Base-by-base conservation (phyloP, 2,888 invertebrate species). In the Osmoderma eremita region DNA sequence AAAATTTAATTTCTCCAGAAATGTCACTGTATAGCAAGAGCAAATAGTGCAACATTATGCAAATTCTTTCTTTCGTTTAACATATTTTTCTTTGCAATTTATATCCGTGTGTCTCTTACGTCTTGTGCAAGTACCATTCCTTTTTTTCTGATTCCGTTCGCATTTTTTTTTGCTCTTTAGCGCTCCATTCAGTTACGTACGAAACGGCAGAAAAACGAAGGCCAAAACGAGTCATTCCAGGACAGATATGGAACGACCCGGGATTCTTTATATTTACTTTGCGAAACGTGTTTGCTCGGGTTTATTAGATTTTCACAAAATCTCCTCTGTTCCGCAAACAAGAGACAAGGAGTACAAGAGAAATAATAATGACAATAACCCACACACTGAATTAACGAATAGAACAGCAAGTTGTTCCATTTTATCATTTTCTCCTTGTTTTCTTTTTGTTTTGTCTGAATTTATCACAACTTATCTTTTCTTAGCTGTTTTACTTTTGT, bases 241-340 rank as follows among this genome's bases (percentile, higher is more conserved):
- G 30, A 53, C 18, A 63, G 63, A 51, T 53, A 53, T 53, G 63
- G 41, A 20, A 42, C 39, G 42, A 63, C 30, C 20, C 38, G 22
- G 24, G 63, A 63, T 50, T 24, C 41, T 39, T 63, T 41, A 41
- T 63, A 63, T 63, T 63, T 63, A 63, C 53, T 63, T 42, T 63
- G 63, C 51, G 63, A 39, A 45, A 65, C 65, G 50, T 65, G 65
- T 65, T 65, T 65, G 58, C 65, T 50, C 45, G 15, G 39, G 50
- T 50, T 65, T 65, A 65, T 65, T 65, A 65, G 65, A 65, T 65
- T 65, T 65, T 63, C 51, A 51, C 63, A 63, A 63, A 63, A 61
- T 61, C 58, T 45, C 45, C 45, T 45, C 45, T 42, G 58, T 45
- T 61, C 45, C 12, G 36, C 58, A 61, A 61, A 45, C 58, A 61